Evolutionary conservation across 2,888 invertebrate genomes (phyloP).

Genomic region (Scaptomyza caliginosa): DNA sequence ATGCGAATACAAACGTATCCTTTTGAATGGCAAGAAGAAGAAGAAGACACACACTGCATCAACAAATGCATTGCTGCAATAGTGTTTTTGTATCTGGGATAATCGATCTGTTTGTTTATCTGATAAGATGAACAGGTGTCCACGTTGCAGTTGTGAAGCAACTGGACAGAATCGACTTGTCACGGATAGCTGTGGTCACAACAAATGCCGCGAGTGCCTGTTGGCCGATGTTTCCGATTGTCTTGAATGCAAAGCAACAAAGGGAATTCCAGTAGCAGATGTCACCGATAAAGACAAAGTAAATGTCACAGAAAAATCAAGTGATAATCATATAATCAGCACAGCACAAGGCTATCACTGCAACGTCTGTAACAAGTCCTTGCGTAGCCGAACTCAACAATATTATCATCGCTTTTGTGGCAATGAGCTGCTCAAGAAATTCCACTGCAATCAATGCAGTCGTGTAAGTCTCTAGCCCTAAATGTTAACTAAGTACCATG

Average conservation of each 20-base stretch:
- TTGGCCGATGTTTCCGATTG: conserved; percentile 88
- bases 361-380: conserved; percentile 88
- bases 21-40: conserved; percentile 29
- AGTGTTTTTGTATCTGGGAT: conserved; percentile 1
- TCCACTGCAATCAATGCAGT: conserved; percentile 83
- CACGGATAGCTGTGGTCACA: conserved; percentile 90
- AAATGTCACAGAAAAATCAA: conserved; percentile 17
- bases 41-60: conserved; percentile 28
- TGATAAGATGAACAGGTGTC: conserved; percentile 52
- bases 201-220: conserved; percentile 90
- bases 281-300: background rate
- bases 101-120: background rate
- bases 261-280: background rate
- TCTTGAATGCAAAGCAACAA: conserved; percentile 72
- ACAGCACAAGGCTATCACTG: conserved; percentile 84
- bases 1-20: conserved; percentile 11
- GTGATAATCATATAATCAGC: conserved; percentile 34
- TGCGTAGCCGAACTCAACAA: conserved; percentile 88
- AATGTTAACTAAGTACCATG: background rate
- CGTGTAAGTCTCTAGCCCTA: conserved; percentile 68
- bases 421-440: conserved; percentile 84
- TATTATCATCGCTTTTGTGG: conserved; percentile 88
- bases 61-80: conserved; percentile 21
- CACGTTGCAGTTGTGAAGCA: conserved; percentile 77
- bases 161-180: conserved; percentile 87